Evolutionary conservation across 2,113 vertebrate genomes (phyloP).

Genomic region (Phycodurus eques): DNA sequence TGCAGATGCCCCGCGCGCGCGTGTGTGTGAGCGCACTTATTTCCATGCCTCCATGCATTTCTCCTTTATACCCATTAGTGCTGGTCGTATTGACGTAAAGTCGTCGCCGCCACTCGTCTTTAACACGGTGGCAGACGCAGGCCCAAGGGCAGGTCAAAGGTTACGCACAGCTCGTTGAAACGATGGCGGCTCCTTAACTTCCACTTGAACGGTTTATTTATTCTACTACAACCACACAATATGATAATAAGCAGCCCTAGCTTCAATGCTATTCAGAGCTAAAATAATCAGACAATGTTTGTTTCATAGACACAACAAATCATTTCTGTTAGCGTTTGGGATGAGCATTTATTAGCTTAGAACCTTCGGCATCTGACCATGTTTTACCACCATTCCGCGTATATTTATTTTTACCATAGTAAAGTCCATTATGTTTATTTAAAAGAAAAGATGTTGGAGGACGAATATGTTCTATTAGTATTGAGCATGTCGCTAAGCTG

Average conservation of each 20-base stretch:
- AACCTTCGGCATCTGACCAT: too few species aligned
- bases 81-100: constrained; percentile 44
- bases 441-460: too few species aligned
- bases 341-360: too few species aligned
- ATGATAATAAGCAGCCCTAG: not conserved
- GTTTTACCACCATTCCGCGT: too few species aligned
- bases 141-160: constrained; percentile 4
- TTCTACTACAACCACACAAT: not conserved
- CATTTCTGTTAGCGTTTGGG: too few species aligned
- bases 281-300: too few species aligned
- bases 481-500: too few species aligned
- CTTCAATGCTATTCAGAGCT: too few species aligned
- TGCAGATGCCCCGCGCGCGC: constrained; percentile 36
- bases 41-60: constrained; percentile 20
- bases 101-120: constrained; percentile 11
- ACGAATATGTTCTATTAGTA: too few species aligned
- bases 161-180: not conserved
- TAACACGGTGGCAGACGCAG: not conserved
- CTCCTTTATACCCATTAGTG: constrained; percentile 52
- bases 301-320: too few species aligned
- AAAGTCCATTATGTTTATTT: too few species aligned
- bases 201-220: not conserved
- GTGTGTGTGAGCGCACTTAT: constrained; percentile 40
- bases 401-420: too few species aligned
- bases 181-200: not conserved